Base-by-base conservation (phyloP, 2,113 vertebrate genomes). In the Ophiodon elongatus region DNA sequence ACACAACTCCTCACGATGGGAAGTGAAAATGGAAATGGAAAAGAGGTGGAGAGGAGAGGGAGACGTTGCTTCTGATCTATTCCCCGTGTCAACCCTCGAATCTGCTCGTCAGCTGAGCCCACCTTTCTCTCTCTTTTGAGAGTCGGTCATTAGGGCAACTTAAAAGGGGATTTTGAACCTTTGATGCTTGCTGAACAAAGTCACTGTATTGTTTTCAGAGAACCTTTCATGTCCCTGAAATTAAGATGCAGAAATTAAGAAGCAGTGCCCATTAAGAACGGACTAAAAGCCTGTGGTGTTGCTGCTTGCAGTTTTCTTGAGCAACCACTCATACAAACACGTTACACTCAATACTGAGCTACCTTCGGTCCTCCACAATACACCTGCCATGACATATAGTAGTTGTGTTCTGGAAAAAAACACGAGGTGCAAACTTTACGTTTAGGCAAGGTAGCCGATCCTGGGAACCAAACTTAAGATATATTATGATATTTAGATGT, bases 221-320 rank as follows among this genome's bases (percentile, higher is more conserved):
- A 79, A 79, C 60, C 88, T 90, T 91, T 91, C 82, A 89, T 92
- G 83, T 89, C 63, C n/a, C 70, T 35, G 73, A 88, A 88, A 88
- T 88, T 70, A 86, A 83, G 7, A 45, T 15, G 43, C 3, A 39
- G 37, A 39, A 39, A 6, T 4, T 39, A 47, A 17, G 45, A 47
- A 1, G 37, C 37, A 15, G 14, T 5, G 47, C 47, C 47, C 19
- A 21, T 52, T 52, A 21, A 52, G 7, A 23, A n/a, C 6, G 11
- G 54, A 27, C 56, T 59, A 59, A 59, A 59, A 14, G n/a, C 23
- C 4, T 54, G 52, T 25, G 47, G 47, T 21, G 47, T 23, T 50
- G 45, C 45, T 21, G 45, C 47, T 50, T 17, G 15, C 43, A 5
- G 6, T 52, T 21, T 52, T 8, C 47, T 52, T 23, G 7, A 21